Evolutionary conservation across 2,888 invertebrate genomes (phyloP), one percentile per base, ranked within the genome.

Genomic region (Bembecia ichneumoniformis): DNA sequence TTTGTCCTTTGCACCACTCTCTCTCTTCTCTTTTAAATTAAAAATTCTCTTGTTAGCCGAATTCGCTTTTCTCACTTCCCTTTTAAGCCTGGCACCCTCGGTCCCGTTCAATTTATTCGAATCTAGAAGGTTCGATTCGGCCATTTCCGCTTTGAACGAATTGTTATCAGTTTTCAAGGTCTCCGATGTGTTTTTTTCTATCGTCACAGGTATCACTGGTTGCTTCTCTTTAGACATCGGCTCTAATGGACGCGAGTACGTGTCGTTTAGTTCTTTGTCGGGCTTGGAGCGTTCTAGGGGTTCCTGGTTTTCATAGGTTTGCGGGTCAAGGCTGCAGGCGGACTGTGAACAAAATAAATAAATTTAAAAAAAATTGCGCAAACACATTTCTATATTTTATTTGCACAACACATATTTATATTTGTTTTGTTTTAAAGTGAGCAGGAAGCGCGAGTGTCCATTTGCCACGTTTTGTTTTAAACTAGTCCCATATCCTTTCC

Each of bases 301-400:
- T 47, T 82, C 84, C 53, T 79, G 83, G 49, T 72, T 82, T 36
- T 87, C 87, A 56, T 76, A 84, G 0, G 77, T 71, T 55, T 84
- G 86, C 0, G 82, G 76, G 34, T 86, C 83, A 0, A 82, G 63
- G n/a, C 76, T 82, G 60, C 80, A 86, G 0, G 78, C 80, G 2
- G 79, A 76, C 84, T 78, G 69, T 40, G 5, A 3, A 40, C 4
- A 1, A 13, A 40, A 13, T 13, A 28, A 28, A 7, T 28, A 7
- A 28, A 28, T n/a, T n/a, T n/a, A 28, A 28, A 7, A 28, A 28
- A 28, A 7, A 1, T 17, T 1, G 17, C 1, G 5, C 5, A 20
- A 20, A 17, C 4, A 3, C 17, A n/a, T n/a, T n/a, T n/a, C n/a
- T n/a, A n/a, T n/a, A n/a, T n/a, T n/a, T n/a, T n/a, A n/a, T n/a